Percentiles rank a stretch among this genome's conserved stretches.
Evolutionary conservation across 2,888 invertebrate genomes (phyloP).

Genomic region (Macropis europaea): DNA sequence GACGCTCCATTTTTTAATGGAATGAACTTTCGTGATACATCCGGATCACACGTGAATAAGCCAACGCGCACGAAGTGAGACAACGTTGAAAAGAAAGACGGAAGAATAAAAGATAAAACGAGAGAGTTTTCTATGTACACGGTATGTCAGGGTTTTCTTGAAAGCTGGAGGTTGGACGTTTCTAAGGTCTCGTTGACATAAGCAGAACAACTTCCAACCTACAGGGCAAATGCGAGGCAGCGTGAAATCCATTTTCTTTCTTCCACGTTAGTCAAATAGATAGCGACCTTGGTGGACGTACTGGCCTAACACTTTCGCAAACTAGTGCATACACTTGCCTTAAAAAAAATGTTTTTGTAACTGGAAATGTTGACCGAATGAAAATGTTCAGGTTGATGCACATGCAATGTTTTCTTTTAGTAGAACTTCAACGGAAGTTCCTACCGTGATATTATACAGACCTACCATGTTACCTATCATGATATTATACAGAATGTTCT

Average conservation of each 20-base stretch:
- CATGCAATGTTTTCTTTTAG: too few species aligned
- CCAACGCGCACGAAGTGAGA: not conserved
- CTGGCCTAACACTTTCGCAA: constrained; percentile 18
- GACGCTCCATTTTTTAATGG: constrained; percentile 8
- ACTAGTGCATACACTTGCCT: not conserved
- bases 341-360: too few species aligned
- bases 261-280: constrained; percentile 50
- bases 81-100: not conserved
- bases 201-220: constrained; percentile 46
- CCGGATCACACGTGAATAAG: not conserved
- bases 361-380: too few species aligned
- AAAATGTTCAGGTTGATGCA: too few species aligned
- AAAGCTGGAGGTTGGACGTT: constrained; percentile 25
- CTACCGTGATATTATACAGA: too few species aligned
- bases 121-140: constrained; percentile 5
- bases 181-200: constrained; percentile 49
- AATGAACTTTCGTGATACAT: not conserved
- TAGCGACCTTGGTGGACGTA: constrained; percentile 26
- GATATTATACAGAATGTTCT: too few species aligned
- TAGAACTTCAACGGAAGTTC: too few species aligned
- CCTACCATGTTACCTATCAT: too few species aligned
- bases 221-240: constrained; percentile 34
- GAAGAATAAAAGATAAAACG: constrained; percentile 1
- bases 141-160: constrained; percentile 34
- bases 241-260: constrained; percentile 36